These are phyloP conservation scores for Austrolebias charrua DNA, from an alignment of 2,797 vertebrate species.

Conservation along the genomic window DNA sequence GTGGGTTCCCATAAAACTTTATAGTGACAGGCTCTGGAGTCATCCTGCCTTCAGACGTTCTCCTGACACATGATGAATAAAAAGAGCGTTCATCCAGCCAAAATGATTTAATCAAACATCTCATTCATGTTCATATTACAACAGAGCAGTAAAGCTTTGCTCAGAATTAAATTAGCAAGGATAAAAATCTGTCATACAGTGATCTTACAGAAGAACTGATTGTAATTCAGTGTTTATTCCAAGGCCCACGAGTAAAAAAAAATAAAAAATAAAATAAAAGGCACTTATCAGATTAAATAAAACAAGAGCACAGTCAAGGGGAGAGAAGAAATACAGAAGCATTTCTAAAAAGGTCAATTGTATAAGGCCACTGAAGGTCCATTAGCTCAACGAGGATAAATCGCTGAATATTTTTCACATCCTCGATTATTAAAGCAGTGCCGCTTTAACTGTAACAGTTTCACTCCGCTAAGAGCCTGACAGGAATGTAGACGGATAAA, in stretches of 20 bases:
- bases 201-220: slow-evolving; percentile 30
- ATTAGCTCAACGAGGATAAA: slow-evolving; percentile 22
- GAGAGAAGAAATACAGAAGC: slow-evolving; percentile 37
- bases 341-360: slow-evolving; percentile 30
- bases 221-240: slow-evolving; percentile 59
- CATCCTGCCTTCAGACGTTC: slow-evolving; percentile 60
- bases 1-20: slow-evolving; percentile 62
- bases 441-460: slow-evolving; percentile 68
- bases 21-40: slow-evolving; percentile 57
- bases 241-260: slow-evolving; percentile 32
- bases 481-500: slow-evolving; percentile 40
- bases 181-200: slow-evolving; percentile 30
- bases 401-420: slow-evolving; percentile 45
- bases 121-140: too few relatives aligned
- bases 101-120: slow-evolving; percentile 8
- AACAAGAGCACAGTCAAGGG: slow-evolving; percentile 30
- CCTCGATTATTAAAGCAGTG: slow-evolving; percentile 55
- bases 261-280: slow-evolving; percentile 40
- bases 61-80: slow-evolving; percentile 38
- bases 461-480: slow-evolving; percentile 24
- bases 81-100: slow-evolving; percentile 8
- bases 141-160: slow-evolving; percentile 17
- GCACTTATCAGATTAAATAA: slow-evolving; percentile 60
- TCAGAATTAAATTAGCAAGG: background rate
- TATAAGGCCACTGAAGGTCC: slow-evolving; percentile 54